These are phyloP conservation scores for Sciurus carolinensis DNA, from an alignment of 2,797 vertebrate genomes.

Conservation along the genomic window DNA sequence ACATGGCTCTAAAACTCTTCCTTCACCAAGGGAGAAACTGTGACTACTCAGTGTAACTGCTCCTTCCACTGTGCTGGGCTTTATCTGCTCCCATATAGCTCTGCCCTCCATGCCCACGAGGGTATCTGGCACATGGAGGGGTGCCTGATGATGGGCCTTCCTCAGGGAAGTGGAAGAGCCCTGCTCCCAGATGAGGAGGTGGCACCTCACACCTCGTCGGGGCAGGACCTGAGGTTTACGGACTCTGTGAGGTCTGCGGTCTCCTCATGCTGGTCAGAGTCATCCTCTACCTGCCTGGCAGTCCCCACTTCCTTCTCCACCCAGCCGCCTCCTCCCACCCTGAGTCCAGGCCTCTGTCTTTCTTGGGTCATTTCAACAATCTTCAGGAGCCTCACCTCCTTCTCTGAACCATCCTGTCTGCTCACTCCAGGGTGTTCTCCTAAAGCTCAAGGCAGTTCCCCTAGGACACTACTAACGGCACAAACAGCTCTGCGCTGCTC, in stretches of 20 bases:
- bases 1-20: not conserved
- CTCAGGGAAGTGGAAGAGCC: not conserved
- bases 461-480: not conserved
- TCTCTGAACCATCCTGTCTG: too few species aligned
- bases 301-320: not conserved
- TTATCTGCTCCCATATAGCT: not conserved
- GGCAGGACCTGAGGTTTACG: not conserved
- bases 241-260: not conserved
- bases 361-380: not conserved
- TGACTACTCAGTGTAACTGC: not conserved
- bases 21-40: rapidly evolving
- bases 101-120: not conserved
- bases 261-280: not conserved
- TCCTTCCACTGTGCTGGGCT: too few species aligned
- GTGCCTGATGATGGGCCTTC: not conserved
- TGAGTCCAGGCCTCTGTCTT: not conserved
- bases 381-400: not conserved
- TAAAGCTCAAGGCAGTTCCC: not conserved
- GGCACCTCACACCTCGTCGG: not conserved
- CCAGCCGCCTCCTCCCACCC: not conserved
- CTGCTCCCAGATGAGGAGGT: not conserved
- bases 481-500: not conserved
- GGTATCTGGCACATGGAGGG: rapidly evolving
- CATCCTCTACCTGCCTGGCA: not conserved
- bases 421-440: not conserved